A percentile compares a stretch with the other conserved stretches of the same genome.
These are phyloP conservation scores for Chrysopilus asiliformis DNA, from an alignment of 2,888 invertebrate genomes.

Conservation along the genomic window DNA sequence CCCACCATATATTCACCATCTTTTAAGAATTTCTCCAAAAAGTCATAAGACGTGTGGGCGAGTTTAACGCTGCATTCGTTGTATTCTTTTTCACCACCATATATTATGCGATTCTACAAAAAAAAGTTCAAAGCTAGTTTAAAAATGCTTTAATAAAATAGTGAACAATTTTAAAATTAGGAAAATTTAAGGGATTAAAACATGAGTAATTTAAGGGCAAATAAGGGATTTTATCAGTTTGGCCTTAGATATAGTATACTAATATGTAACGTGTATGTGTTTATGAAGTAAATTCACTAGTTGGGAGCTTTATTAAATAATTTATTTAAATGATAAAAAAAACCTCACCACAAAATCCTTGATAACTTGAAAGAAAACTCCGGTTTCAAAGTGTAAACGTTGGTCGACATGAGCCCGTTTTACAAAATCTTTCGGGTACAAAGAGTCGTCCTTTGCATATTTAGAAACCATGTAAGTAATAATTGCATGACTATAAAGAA, in stretches of 20 bases:
- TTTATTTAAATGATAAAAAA: no score
- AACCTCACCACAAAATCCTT: conserved; percentile 21
- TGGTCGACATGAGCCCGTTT: conserved; percentile 30
- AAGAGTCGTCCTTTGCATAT: conserved; percentile 25
- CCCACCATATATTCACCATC: conserved; percentile 26
- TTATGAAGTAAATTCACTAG: no score
- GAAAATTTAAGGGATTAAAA: no score
- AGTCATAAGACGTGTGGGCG: conserved; percentile 25
- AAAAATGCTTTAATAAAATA: no score
- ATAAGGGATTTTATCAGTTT: no score
- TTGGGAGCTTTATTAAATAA: no score
- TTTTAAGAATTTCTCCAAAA: conserved; percentile 30
- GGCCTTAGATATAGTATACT: no score
- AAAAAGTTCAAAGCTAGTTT: no score
- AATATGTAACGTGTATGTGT: no score
- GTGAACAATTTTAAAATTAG: no score
- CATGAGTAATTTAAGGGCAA: no score
- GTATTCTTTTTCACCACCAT: conserved; percentile 23
- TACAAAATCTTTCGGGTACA: conserved; percentile 28
- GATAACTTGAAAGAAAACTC: conserved; percentile 26
- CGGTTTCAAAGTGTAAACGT: conserved; percentile 30
- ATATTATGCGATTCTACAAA: conserved; percentile 24
- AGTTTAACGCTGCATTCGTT: conserved; percentile 23
- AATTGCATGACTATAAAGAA: conserved; percentile 30
- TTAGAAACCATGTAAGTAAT: conserved; percentile 26